Base-by-base conservation (phyloP, 2,797 vertebrate genomes). In the Sebastes miniatus region DNA sequence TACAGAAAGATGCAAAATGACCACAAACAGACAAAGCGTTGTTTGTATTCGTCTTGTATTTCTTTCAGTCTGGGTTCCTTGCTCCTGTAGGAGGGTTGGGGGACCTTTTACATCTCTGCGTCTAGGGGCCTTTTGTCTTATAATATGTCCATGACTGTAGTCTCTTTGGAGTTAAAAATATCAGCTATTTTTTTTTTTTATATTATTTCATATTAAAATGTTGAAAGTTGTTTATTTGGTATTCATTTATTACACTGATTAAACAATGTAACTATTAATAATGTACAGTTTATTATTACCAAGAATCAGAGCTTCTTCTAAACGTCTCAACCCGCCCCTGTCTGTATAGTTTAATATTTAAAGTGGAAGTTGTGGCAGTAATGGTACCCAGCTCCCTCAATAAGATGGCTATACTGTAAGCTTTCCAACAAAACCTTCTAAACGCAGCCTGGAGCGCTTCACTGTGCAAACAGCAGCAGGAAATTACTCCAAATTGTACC, bases 401-500 rank as follows among this genome's bases (percentile, higher is more conserved):
- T 57, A 74, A 78, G 56, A 86, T 77, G 79, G 70, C 79, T 77
- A 77, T 74, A 69, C 57, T 59, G 59, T 72, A 70, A 77, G 77
- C 72, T 90, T 90, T 86, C 77, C 77, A 79, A 73, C 73, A 77
- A 83, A 85, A 75, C 71, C 76, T 76, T 89, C 69, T 75, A 64
- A 89, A 87, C 20, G 63, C 80, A 81, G 79, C 91, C 91, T 69
- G 83, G 77, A 91, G 87, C 80, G 5, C 73, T 83, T 73, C 75
- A 68, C 86, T 88, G 76, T 80, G 79, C 80, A 93, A 92, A 91
- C 88, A 91, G 84, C 81, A 71, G 84, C 83, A 93, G 91, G 89
- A 92, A 94, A 94, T 93, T 63, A 79, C 83, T 84, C 65, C 71
- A 91, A 91, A 93, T 92, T 90, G 83, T 85, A 83, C 78, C 68